Conservation (phyloP, 2,888 invertebrate species). For the Agriopis leucophaearia region DNA sequence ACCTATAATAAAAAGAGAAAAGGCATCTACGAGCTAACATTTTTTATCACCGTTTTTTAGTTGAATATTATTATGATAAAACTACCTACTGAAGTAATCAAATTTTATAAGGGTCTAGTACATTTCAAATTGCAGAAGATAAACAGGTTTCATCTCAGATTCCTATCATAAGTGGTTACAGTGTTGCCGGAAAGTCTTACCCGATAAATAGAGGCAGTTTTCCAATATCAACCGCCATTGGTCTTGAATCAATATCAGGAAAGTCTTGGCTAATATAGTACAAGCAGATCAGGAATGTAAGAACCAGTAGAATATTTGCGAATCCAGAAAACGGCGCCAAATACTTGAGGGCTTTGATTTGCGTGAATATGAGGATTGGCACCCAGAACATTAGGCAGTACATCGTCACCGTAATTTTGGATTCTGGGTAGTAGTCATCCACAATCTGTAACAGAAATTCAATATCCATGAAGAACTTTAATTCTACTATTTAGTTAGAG, state of each 20-base stretch:
- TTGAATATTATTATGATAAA: no score
- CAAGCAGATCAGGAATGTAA: constrained; percentile 92
- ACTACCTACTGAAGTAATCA: no score
- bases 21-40: no score
- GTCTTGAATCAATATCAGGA: constrained; percentile 76
- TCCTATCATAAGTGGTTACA: background rate
- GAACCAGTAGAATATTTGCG: constrained; percentile 93
- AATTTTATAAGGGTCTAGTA: no score
- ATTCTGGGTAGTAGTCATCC: constrained; percentile 55
- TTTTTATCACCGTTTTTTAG: no score
- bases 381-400: constrained; percentile 76
- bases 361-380: constrained; percentile 76
- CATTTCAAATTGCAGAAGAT: no score
- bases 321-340: constrained; percentile 95
- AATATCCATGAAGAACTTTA: background rate
- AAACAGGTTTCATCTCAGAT: no score
- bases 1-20: no score
- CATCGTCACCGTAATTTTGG: constrained; percentile 59
- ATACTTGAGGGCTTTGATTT: constrained; percentile 91
- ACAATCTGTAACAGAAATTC: constrained; percentile 69
- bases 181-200: constrained; percentile 61
- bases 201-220: constrained; percentile 95
- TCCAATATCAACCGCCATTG: constrained; percentile 84
- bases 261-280: constrained; percentile 91
- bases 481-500: background rate